These are phyloP conservation scores for Cephus spinipes DNA, from an alignment of 2,888 invertebrate genomes.

Conservation along the genomic window DNA sequence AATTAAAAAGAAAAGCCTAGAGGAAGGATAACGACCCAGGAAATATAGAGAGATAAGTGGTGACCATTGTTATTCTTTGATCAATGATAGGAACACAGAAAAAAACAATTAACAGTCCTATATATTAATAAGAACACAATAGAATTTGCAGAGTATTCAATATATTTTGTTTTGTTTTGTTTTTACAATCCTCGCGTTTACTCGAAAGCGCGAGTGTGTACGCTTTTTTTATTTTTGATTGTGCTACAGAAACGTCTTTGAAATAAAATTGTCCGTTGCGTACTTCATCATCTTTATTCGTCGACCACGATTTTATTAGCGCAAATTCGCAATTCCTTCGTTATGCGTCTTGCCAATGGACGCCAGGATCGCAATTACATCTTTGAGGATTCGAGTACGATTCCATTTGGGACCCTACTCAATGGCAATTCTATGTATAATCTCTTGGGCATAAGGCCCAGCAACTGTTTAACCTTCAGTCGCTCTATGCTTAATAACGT, in stretches of 20 bases:
- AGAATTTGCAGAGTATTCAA: not conserved
- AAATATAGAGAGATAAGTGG: not conserved
- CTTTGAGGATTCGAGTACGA: not conserved
- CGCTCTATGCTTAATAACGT: not conserved
- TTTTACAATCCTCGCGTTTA: slow-evolving; percentile 1
- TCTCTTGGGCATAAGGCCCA: not conserved
- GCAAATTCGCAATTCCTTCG: not conserved
- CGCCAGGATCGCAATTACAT: not conserved
- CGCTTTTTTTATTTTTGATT: not conserved
- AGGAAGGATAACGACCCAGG: not conserved
- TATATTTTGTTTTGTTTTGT: not conserved
- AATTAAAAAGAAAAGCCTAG: not conserved
- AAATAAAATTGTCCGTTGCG: not conserved
- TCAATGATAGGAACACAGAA: not conserved
- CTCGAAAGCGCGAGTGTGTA: not conserved
- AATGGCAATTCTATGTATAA: not conserved
- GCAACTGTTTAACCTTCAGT: not conserved
- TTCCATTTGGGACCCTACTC: not conserved
- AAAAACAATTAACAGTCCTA: not conserved
- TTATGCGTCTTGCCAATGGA: not conserved
- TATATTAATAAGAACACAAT: not conserved
- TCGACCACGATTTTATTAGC: not conserved
- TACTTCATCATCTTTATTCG: not conserved
- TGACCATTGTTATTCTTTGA: not conserved
- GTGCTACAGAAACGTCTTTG: slow-evolving; percentile 1